Percentiles rank a stretch among this genome's conserved stretches.
phyloP scores from a whole-genome alignment of 2,888 invertebrate genomes.

The Drosophila lutescens region DNA sequence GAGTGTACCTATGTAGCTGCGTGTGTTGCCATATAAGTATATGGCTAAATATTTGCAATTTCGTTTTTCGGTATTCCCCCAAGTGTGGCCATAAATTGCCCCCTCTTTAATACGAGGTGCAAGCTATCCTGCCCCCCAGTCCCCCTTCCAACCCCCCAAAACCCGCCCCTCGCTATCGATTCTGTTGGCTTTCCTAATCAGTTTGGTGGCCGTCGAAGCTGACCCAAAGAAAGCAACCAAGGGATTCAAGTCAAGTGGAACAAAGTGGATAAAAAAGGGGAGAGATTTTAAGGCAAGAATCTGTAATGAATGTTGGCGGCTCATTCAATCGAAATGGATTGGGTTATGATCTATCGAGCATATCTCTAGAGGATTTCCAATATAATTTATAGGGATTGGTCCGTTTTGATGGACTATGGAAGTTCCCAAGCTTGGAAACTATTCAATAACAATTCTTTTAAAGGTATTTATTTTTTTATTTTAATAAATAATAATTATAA shows the following conservation, averaged over 20 bases:
- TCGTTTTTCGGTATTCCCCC: conserved; percentile 54
- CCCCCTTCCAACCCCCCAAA: neutral
- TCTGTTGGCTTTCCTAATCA: conserved; percentile 32
- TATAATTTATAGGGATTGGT: conserved; percentile 6
- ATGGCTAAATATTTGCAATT: conserved; percentile 69
- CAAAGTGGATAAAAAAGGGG: conserved; percentile 15
- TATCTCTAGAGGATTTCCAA: conserved; percentile 5
- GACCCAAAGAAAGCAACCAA: conserved; percentile 34
- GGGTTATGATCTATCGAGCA: conserved; percentile 25
- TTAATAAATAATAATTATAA: no score
- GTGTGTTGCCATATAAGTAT: conserved; percentile 9
- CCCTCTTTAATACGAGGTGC: conserved; percentile 26
- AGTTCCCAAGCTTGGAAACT: neutral
- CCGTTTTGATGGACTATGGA: neutral
- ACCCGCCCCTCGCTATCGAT: conserved; percentile 12
- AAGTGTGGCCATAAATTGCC: conserved; percentile 70
- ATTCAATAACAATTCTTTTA: no score
- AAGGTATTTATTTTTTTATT: no score
- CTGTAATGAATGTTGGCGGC: conserved; percentile 24
- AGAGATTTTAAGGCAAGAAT: conserved; percentile 1
- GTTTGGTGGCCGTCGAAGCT: conserved; percentile 33
- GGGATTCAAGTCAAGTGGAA: conserved; percentile 37
- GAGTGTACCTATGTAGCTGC: conserved; percentile 5
- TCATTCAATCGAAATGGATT: conserved; percentile 36
- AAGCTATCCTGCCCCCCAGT: conserved; percentile 8